These are phyloP conservation scores for Neomicropteryx cornuta DNA, from an alignment of 1,140 invertebrate genomes.

Conservation along the genomic window DNA sequence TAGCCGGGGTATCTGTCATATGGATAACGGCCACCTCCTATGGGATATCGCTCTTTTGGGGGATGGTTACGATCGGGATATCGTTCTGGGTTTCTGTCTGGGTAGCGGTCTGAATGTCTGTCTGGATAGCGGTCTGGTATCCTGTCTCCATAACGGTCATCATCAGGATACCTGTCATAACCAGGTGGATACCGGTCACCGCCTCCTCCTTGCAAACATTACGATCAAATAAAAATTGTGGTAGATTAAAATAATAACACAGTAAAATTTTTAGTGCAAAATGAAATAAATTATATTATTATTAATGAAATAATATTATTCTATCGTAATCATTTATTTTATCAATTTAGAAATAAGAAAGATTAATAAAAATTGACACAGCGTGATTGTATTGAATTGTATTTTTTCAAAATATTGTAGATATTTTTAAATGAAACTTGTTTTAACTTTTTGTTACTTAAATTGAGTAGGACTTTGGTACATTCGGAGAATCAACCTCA, in stretches of 20 bases:
- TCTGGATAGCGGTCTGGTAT: slow-evolving; percentile 26
- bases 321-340: no score
- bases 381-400: slow-evolving; percentile 14
- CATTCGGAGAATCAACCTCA: no score
- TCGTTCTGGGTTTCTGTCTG: slow-evolving; percentile 31
- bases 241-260: slow-evolving; percentile 11
- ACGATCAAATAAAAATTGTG: slow-evolving; percentile 20
- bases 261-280: not conserved
- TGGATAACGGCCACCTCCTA: slow-evolving; percentile 27
- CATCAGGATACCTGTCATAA: slow-evolving; percentile 40
- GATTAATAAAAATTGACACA: no score
- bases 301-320: not conserved
- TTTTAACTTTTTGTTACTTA: no score
- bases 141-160: slow-evolving; percentile 24
- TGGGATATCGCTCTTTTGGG: slow-evolving; percentile 19
- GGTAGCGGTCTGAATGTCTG: slow-evolving; percentile 24
- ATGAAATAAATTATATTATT: no score
- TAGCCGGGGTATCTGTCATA: slow-evolving; percentile 29
- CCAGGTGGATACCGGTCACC: slow-evolving; percentile 33
- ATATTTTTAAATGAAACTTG: no score
- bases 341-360: no score
- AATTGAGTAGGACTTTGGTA: no score
- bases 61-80: slow-evolving; percentile 28
- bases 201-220: slow-evolving; percentile 23
- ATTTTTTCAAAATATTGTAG: slow-evolving; percentile 12